These are phyloP conservation scores for Mus minutoides DNA, from an alignment of 2,797 vertebrate species.

Conservation along the genomic window DNA sequence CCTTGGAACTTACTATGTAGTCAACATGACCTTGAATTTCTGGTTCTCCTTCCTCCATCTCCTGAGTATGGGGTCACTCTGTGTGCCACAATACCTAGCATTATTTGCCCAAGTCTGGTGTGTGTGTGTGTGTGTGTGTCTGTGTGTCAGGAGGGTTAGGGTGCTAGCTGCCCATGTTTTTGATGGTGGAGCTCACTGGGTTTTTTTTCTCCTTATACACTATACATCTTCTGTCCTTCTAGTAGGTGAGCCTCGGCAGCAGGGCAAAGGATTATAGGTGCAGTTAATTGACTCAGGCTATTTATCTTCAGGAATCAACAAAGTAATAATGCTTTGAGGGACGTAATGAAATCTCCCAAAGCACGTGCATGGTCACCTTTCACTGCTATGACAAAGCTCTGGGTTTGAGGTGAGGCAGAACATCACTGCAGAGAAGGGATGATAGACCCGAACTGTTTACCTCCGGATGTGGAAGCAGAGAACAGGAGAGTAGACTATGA, in stretches of 20 bases:
- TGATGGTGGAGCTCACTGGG: not conserved
- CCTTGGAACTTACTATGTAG: not conserved
- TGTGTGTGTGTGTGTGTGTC: too few relatives aligned
- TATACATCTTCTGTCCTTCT: not conserved
- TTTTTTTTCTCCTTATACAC: fast-evolving
- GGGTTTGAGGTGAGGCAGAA: not conserved
- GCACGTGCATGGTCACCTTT: not conserved
- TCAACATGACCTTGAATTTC: not conserved
- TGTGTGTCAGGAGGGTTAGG: too few relatives aligned
- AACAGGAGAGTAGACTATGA: not conserved
- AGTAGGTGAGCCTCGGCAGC: not conserved
- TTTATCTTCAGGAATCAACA: not conserved
- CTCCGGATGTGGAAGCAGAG: not conserved
- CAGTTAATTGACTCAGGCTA: not conserved
- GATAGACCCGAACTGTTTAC: not conserved
- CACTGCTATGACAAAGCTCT: not conserved
- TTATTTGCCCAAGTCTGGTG: not conserved
- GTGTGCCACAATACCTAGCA: too few relatives aligned
- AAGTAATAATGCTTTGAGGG: not conserved
- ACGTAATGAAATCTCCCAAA: not conserved
- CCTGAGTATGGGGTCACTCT: not conserved
- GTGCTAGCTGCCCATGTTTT: fast-evolving
- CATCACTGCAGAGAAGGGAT: not conserved
- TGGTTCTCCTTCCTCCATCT: not conserved
- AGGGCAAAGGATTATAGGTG: not conserved